Evolutionary conservation across 92 coral and sea anemone species (phyloP).

Genomic region (Metridium senile): DNA sequence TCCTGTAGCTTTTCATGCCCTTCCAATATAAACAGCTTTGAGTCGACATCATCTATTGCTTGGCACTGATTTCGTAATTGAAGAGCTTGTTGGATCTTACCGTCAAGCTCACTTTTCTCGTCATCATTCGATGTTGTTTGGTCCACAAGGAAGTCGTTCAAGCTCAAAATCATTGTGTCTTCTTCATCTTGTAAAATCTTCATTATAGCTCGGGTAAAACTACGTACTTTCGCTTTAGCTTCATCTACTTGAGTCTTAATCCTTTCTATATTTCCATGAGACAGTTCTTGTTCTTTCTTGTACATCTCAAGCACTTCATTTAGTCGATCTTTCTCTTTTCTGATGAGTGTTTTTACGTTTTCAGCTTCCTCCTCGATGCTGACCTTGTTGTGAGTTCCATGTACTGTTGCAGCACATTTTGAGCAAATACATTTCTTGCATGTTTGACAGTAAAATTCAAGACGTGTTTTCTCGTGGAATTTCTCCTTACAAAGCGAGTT

Average conservation of each 20-base stretch:
- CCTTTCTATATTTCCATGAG: not conserved
- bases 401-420: not conserved
- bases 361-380: slow-evolving; percentile 12
- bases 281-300: not conserved
- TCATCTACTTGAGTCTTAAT: not conserved
- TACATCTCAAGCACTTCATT: no score
- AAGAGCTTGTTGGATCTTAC: not conserved
- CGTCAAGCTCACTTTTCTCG: not conserved
- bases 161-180: no score
- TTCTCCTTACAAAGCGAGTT: not conserved
- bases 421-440: no score
- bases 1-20: no score
- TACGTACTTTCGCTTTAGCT: not conserved
- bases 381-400: not conserved
- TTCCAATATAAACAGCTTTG: no score
- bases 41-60: no score
- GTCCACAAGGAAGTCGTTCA: not conserved
- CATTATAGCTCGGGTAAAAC: not conserved
- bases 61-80: not conserved
- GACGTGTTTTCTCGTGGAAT: slow-evolving; percentile 5
- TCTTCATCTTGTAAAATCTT: slow-evolving; percentile 8
- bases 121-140: no score
- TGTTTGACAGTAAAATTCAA: slow-evolving; percentile 4
- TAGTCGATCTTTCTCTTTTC: not conserved
- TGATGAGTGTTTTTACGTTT: not conserved